phyloP scores from a whole-genome alignment of 2,797 vertebrate species.

The Phalanger gymnotis region DNA sequence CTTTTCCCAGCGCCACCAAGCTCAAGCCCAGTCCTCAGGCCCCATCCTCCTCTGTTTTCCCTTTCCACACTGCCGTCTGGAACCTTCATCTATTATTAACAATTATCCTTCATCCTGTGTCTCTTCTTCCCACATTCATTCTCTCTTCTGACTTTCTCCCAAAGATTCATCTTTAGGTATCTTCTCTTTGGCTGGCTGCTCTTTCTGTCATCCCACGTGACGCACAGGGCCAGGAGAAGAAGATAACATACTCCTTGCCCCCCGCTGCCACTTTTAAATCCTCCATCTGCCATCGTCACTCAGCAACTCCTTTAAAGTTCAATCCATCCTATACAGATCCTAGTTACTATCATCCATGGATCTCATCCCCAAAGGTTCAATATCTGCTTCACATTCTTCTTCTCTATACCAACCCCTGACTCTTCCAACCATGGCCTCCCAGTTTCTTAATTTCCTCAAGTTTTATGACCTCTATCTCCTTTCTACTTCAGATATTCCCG shows the following conservation, averaged over 20 bases:
- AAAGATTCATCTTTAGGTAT: neutral
- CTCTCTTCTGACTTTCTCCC: neutral
- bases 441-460: neutral
- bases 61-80: neutral
- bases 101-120: neutral
- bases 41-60: neutral
- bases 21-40: neutral
- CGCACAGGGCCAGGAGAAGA: neutral
- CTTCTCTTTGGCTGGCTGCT: neutral
- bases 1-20: neutral
- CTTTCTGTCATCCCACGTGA: neutral
- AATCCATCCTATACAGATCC: neutral
- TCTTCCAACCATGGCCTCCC: neutral
- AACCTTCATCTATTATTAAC: neutral
- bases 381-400: neutral
- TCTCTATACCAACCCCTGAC: neutral
- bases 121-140: neutral
- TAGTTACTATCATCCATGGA: neutral
- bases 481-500: neutral
- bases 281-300: neutral
- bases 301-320: neutral
- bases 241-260: neutral
- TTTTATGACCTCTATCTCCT: neutral
- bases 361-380: neutral
- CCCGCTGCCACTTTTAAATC: neutral